Evolutionary conservation across 2,113 vertebrate species (phyloP).

Genomic region (Lepus timidus): DNA sequence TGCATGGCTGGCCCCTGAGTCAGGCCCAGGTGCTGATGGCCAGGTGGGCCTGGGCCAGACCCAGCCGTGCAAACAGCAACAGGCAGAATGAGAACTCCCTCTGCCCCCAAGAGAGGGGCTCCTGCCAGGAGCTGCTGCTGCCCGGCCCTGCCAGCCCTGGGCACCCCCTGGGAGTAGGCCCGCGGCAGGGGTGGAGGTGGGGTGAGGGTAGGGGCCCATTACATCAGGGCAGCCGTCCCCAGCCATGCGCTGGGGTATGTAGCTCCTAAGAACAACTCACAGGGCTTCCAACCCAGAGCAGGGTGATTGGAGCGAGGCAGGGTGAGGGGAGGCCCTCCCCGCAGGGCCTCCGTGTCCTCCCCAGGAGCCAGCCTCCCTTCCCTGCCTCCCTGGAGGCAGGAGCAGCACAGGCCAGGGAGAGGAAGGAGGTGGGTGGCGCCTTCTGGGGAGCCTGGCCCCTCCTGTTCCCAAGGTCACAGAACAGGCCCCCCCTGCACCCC

Average conservation of each 20-base stretch:
- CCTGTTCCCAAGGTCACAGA: neutral
- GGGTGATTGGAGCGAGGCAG: neutral
- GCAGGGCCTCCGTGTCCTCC: neutral
- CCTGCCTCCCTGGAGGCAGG: neutral
- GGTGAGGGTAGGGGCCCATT: neutral
- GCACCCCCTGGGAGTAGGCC: neutral
- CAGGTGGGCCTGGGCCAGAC: constrained; percentile 36
- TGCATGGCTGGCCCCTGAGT: constrained; percentile 67
- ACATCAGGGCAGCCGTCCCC: neutral
- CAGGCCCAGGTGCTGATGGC: constrained; percentile 45
- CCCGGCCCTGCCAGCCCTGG: neutral
- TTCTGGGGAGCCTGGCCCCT: neutral
- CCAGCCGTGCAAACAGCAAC: constrained; percentile 66
- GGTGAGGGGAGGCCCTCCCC: too few relatives aligned
- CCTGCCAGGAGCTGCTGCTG: neutral
- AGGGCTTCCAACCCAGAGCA: neutral
- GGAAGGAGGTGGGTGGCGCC: neutral
- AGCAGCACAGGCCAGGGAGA: neutral
- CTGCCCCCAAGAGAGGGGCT: neutral
- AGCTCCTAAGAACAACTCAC: neutral
- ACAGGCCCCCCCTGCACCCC: neutral
- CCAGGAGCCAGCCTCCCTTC: neutral
- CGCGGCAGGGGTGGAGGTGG: neutral
- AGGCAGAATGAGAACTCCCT: constrained; percentile 30
- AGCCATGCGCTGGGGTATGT: neutral